A percentile compares a stretch with the other conserved stretches of the same genome.
Conservation (phyloP, 2,797 vertebrate genomes). For the Epinephelus coioides region DNA sequence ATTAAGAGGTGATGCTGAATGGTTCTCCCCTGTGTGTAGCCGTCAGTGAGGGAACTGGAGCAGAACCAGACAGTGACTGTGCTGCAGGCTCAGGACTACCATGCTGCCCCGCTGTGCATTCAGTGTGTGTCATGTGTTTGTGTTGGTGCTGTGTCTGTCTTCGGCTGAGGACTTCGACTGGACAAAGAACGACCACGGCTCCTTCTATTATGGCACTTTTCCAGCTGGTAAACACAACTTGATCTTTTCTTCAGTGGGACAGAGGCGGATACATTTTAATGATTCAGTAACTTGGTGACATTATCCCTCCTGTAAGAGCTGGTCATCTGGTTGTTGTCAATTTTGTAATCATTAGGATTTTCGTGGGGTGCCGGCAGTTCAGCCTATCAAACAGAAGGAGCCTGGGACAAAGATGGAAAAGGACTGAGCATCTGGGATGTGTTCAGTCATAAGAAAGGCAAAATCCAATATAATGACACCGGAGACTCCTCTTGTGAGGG, state of each 20-base stretch:
- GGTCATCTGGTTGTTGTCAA: background rate
- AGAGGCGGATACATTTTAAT: background rate
- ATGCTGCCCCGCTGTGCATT: slow-evolving; percentile 77
- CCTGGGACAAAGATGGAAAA: slow-evolving; percentile 96
- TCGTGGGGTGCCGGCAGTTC: slow-evolving; percentile 95
- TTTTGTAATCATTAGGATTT: slow-evolving; percentile 87
- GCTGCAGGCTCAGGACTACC: slow-evolving; percentile 70
- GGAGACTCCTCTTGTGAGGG: slow-evolving; percentile 92
- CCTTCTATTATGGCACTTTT: slow-evolving; percentile 97
- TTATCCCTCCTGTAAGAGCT: background rate
- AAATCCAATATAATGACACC: slow-evolving; percentile 87
- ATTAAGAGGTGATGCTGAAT: slow-evolving; percentile 16
- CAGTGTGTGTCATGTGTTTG: slow-evolving; percentile 84
- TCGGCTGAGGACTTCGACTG: slow-evolving; percentile 88
- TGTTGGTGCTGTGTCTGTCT: slow-evolving; percentile 85
- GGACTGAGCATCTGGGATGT: slow-evolving; percentile 95
- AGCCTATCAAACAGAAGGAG: slow-evolving; percentile 96
- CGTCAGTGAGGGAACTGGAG: slow-evolving; percentile 62
- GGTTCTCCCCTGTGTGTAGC: slow-evolving; percentile 57
- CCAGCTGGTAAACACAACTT: slow-evolving; percentile 86
- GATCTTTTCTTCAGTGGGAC: background rate
- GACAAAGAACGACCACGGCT: slow-evolving; percentile 90
- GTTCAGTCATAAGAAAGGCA: slow-evolving; percentile 92
- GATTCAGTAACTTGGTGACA: background rate
- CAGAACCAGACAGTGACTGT: slow-evolving; percentile 66